Percentiles rank a stretch among this genome's conserved stretches.
These are phyloP conservation scores for Scaptomyza parva DNA, from an alignment of 2,888 invertebrate genomes.

Conservation along the genomic window DNA sequence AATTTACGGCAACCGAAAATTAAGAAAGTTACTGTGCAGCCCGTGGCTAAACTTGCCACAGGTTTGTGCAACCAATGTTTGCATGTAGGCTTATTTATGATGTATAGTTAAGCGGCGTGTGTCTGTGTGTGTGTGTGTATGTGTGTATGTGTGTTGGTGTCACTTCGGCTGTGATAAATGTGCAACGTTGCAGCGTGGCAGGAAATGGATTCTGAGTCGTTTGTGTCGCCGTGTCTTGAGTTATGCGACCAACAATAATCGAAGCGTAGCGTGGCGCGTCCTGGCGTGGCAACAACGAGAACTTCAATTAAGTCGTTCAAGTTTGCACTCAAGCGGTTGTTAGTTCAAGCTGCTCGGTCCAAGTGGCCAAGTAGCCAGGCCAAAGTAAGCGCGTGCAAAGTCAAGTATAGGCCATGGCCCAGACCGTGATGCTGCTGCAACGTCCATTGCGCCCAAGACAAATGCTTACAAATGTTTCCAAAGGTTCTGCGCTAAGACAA, in stretches of 20 bases:
- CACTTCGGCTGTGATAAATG: constrained; percentile 60
- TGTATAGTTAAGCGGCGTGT: constrained; percentile 39
- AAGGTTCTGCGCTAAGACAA: constrained; percentile 36
- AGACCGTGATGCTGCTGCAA: constrained; percentile 16
- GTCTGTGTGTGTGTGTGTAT: constrained; percentile 26
- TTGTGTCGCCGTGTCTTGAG: constrained; percentile 39
- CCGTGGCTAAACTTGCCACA: constrained; percentile 8
- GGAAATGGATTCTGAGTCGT: constrained; percentile 61
- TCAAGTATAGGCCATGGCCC: constrained; percentile 48
- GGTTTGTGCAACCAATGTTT: constrained; percentile 36
- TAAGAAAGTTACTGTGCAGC: constrained; percentile 64
- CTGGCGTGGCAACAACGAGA: constrained; percentile 13
- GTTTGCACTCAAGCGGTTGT: constrained; percentile 43
- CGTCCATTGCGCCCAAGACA: constrained; percentile 30
- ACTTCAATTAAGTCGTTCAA: constrained; percentile 61
- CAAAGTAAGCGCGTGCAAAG: constrained; percentile 49
- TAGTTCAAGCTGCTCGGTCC: constrained; percentile 51
- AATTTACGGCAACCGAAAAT: constrained; percentile 67
- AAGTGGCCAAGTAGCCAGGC: constrained; percentile 40
- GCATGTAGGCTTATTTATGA: constrained; percentile 66
- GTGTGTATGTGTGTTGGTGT: constrained; percentile 23
- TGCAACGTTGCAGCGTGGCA: constrained; percentile 39
- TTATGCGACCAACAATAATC: constrained; percentile 53
- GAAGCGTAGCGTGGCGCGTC: constrained; percentile 24
- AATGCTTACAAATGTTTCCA: constrained; percentile 56